These are phyloP conservation scores for Engraulis encrasicolus DNA, from an alignment of 2,113 vertebrate species.

Conservation along the genomic window DNA sequence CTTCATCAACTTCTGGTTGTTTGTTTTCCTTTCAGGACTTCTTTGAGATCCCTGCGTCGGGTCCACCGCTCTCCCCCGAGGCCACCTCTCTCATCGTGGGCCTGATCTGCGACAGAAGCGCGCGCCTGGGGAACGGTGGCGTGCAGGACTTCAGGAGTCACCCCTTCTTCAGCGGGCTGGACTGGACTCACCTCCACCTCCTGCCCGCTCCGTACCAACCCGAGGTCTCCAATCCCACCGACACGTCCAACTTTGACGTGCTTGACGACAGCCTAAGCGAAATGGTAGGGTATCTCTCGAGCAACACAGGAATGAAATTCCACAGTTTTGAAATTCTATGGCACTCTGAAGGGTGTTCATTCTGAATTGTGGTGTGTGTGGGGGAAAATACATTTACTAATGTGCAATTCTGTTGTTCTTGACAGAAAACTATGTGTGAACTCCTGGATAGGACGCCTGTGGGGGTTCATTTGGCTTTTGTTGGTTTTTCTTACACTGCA, in stretches of 20 bases:
- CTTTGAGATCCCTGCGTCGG: conserved; percentile 75
- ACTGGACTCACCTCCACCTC: conserved; percentile 77
- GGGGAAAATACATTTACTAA: neutral
- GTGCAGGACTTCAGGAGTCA: conserved; percentile 78
- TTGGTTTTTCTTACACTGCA: conserved; percentile 83
- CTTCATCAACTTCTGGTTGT: too few relatives aligned
- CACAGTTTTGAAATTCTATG: neutral
- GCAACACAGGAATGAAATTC: neutral
- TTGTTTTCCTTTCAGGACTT: conserved; percentile 75
- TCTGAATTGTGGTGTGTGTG: neutral
- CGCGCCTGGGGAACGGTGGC: conserved; percentile 75
- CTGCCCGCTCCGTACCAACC: conserved; percentile 79
- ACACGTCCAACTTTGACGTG: conserved; percentile 88
- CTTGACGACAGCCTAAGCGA: conserved; percentile 83
- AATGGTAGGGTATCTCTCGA: conserved; percentile 77
- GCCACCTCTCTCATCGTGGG: conserved; percentile 75
- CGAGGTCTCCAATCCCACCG: conserved; percentile 79
- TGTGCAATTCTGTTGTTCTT: conserved; percentile 52
- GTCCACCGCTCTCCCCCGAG: conserved; percentile 68
- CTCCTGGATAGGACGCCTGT: conserved; percentile 71
- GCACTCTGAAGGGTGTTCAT: too few relatives aligned
- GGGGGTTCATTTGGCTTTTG: conserved; percentile 84
- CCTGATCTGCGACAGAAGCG: conserved; percentile 78
- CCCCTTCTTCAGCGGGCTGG: conserved; percentile 79
- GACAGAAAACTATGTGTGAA: conserved; percentile 77